These are phyloP conservation scores for Cheilosia pagana DNA, from an alignment of 2,888 invertebrate genomes.

Conservation along the genomic window DNA sequence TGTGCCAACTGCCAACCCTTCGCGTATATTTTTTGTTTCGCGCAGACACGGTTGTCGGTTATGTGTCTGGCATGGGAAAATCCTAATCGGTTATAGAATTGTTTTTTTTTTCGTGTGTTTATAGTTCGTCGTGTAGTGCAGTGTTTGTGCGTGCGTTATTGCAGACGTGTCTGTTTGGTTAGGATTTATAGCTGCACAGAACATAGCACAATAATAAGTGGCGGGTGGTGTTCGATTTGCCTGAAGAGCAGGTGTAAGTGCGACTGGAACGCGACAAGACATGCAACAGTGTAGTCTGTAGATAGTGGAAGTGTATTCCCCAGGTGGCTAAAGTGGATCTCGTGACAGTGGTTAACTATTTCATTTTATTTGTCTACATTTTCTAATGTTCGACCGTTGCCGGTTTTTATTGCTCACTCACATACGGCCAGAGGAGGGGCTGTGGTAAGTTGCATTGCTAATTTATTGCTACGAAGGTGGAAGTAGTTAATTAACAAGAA, in stretches of 20 bases:
- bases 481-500: constrained; percentile 30
- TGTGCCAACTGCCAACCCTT: constrained; percentile 29
- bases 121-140: neutral
- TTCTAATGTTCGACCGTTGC: constrained; percentile 28
- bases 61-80: constrained; percentile 50
- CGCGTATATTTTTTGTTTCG: neutral
- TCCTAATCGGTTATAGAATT: constrained; percentile 60
- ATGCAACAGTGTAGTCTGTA: constrained; percentile 60
- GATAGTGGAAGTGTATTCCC: neutral
- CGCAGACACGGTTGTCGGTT: constrained; percentile 45
- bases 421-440: neutral
- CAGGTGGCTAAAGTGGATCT: constrained; percentile 53
- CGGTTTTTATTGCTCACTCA: constrained; percentile 38
- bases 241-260: constrained; percentile 48
- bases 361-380: constrained; percentile 33
- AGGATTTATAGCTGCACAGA: constrained; percentile 48
- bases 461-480: constrained; percentile 25
- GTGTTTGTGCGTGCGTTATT: constrained; percentile 39
- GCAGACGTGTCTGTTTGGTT: constrained; percentile 59
- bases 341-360: constrained; percentile 58
- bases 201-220: constrained; percentile 34
- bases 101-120: neutral
- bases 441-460: constrained; percentile 59
- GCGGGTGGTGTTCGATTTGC: constrained; percentile 19
- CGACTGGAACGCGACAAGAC: constrained; percentile 27